These are phyloP conservation scores for Lordiphosa stackelbergi DNA, from an alignment of 1,140 invertebrate genomes.

Conservation along the genomic window DNA sequence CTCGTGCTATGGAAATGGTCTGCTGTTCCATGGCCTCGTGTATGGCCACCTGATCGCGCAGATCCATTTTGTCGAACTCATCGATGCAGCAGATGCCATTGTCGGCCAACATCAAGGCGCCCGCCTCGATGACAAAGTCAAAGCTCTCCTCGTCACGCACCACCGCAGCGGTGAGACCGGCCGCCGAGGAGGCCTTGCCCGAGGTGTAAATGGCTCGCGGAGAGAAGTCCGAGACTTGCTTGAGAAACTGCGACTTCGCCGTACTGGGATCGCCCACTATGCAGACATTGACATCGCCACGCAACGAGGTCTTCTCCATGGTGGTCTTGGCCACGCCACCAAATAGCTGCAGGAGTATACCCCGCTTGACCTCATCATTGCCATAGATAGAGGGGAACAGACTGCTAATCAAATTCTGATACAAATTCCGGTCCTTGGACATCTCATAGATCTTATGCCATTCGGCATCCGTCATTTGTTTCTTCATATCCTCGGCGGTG, in stretches of 20 bases:
- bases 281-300: constrained; percentile 98
- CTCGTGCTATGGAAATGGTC: constrained; percentile 99
- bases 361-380: constrained; percentile 98
- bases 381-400: constrained; percentile 99
- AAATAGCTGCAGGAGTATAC: constrained; percentile 96
- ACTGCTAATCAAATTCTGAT: constrained; percentile 93
- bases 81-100: constrained; percentile 99
- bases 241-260: constrained; percentile 98
- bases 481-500: constrained; percentile 93
- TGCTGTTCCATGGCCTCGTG: constrained; percentile 99
- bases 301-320: constrained; percentile 88
- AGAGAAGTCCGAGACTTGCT: constrained; percentile 96
- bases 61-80: constrained; percentile 99
- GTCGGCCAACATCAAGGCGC: constrained; percentile 98
- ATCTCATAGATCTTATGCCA: constrained; percentile 98
- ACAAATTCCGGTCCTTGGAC: constrained; percentile 95
- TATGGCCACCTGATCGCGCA: constrained; percentile 97
- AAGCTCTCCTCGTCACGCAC: constrained; percentile 97
- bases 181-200: constrained; percentile 98
- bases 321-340: constrained; percentile 98
- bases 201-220: constrained; percentile 98
- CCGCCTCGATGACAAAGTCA: constrained; percentile 99
- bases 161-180: constrained; percentile 98
- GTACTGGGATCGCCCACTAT: constrained; percentile 99
- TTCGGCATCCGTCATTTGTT: constrained; percentile 95